These are phyloP conservation scores for Motacilla tschutschensis DNA, from an alignment of 2,113 vertebrate species.

Conservation along the genomic window DNA sequence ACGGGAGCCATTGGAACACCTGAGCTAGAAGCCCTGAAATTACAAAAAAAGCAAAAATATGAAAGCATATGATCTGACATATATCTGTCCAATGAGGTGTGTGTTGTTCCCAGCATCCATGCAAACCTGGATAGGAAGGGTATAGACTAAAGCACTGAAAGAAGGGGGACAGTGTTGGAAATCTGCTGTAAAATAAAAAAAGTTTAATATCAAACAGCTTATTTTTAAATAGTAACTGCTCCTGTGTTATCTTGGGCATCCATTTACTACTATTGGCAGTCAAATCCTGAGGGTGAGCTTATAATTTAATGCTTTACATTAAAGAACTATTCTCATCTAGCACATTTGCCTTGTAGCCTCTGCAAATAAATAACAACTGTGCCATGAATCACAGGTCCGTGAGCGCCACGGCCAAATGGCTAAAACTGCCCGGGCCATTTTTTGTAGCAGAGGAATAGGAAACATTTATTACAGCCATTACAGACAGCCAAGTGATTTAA, in stretches of 20 bases:
- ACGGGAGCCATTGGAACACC: not conserved
- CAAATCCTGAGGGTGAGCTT: constrained; percentile 59
- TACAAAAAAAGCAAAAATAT: not conserved
- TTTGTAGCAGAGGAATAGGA: not conserved
- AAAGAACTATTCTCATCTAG: constrained; percentile 53
- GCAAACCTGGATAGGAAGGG: not conserved
- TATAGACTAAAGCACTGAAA: not conserved
- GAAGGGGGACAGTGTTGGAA: not conserved
- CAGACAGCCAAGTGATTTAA: constrained; percentile 47
- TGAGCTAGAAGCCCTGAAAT: not conserved
- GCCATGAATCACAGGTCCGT: constrained; percentile 17
- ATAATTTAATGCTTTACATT: constrained; percentile 69
- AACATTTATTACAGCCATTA: constrained; percentile 39
- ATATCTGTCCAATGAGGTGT: not conserved
- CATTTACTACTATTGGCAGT: constrained; percentile 52
- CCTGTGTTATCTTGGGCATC: constrained; percentile 21
- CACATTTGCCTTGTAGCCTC: constrained; percentile 55
- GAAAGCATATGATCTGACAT: not conserved
- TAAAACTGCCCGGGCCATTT: not conserved
- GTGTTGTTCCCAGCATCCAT: not conserved
- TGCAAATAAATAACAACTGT: constrained; percentile 60
- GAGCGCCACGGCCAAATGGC: not conserved
- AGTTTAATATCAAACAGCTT: not conserved
- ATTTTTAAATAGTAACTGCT: constrained; percentile 32
- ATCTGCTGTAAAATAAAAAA: not conserved